A percentile compares a stretch with the other conserved stretches of the same genome.
These are phyloP conservation scores for Threskiornis aethiopicus DNA, from an alignment of 2,797 vertebrate genomes.

Conservation along the genomic window DNA sequence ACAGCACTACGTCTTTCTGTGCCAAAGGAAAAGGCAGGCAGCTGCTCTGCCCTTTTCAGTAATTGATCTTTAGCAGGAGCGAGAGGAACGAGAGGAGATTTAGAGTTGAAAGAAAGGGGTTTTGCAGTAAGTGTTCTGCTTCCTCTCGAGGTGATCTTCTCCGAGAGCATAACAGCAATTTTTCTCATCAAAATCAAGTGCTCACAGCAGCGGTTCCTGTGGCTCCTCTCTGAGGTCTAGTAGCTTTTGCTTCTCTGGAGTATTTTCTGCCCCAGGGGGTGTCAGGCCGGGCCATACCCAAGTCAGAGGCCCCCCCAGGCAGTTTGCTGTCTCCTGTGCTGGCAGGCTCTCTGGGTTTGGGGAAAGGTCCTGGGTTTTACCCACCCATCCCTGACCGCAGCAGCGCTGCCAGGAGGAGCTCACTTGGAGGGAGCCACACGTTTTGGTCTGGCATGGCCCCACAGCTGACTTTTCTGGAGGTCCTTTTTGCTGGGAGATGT, in stretches of 20 bases:
- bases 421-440: rapidly evolving
- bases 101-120: background rate
- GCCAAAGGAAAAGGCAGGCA: background rate
- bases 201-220: background rate
- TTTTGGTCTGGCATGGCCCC: background rate
- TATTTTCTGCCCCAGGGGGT: background rate
- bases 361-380: background rate
- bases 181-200: background rate
- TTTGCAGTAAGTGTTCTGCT: background rate
- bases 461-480: background rate
- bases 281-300: background rate
- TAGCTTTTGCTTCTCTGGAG: background rate
- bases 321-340: background rate
- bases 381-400: rapidly evolving
- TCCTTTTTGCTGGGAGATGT: background rate
- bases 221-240: background rate
- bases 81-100: background rate
- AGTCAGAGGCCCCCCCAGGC: rapidly evolving
- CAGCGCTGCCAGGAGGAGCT: background rate
- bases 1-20: background rate
- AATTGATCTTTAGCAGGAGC: background rate
- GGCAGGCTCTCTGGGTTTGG: background rate
- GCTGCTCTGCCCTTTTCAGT: background rate
- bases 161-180: rapidly evolving
- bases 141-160: background rate